Base-by-base conservation (phyloP, 2,113 vertebrate genomes). In the Smithornis capensis region DNA sequence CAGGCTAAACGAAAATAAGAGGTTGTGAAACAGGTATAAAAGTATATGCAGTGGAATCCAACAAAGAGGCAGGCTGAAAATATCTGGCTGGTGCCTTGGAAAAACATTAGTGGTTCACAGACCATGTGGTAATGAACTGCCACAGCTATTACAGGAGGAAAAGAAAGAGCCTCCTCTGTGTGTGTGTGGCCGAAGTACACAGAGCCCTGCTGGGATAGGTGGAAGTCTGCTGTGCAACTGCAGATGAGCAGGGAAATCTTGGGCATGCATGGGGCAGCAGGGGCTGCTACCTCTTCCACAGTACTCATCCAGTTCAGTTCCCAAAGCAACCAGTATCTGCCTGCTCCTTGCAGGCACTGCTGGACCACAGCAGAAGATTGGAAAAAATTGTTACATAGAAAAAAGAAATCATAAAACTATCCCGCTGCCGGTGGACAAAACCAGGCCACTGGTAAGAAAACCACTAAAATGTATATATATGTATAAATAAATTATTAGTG, bases 201-300 rank as follows among this genome's bases (percentile, higher is more conserved):
- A 29, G 25, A 45, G 35, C 19, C 12, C 55, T 35, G 14, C 23
- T 28, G 42, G 55, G 24, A 55, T 16, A 5, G 25, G 38, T 76
- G 44, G 27, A 89, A 19, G 3, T 27, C 83, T 86, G 38, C 59
- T 52, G 24, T 33, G n/a, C 1, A 12, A 17, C 42, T 37, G 57
- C 37, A 22, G 23, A 27, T 3, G 15, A 47, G 19, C 44, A 2
- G n/a, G 12, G 27, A 24, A 24, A 12, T 76, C 84, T 44, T 0
- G 2, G 57, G 35, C 33, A 45, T 1, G 9, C 10, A 25, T 0
- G 3, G 13, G 25, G 23, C 35, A 45, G 47, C 0, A 4, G 38
- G 50, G 17, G 27, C 49, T 94, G 53, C 69, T 45, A 80, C 38
- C 56, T 53, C 19, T 73, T 33, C 83, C 24, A 19, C 22, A 22